Percentiles rank a stretch among this genome's conserved stretches.
Conservation (phyloP, 2,113 vertebrate genomes). For the Pomatorhinus ruficollis region DNA sequence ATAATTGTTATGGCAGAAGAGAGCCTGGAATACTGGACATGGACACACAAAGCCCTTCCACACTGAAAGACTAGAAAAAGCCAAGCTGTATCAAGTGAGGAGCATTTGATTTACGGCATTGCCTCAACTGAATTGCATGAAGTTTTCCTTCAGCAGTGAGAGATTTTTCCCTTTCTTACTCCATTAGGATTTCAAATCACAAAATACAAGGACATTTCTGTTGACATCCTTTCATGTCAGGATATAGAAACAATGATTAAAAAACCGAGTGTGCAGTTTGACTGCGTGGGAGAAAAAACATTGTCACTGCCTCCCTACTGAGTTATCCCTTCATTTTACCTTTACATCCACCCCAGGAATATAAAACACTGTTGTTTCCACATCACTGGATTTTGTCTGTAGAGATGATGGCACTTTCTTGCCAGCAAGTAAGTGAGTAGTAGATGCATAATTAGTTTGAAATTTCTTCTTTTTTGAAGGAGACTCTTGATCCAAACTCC, state of each 20-base stretch:
- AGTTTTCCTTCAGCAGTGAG: not conserved
- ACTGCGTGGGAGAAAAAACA: not conserved
- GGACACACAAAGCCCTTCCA: not conserved
- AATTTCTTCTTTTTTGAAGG: conserved; percentile 96
- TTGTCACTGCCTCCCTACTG: not conserved
- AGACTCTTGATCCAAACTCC: conserved; percentile 95
- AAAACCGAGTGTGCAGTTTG: not conserved
- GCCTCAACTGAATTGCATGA: not conserved
- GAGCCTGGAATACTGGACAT: not conserved
- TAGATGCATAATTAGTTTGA: conserved; percentile 89
- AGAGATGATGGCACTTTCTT: conserved; percentile 94
- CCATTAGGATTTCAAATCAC: not conserved
- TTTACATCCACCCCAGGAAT: conserved; percentile 99
- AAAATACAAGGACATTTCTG: not conserved
- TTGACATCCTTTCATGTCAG: not conserved
- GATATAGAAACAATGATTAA: not conserved
- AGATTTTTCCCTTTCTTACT: not conserved
- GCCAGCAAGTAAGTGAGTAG: conserved; percentile 87
- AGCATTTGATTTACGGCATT: not conserved
- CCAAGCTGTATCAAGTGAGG: not conserved
- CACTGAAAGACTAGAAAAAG: accelerated
- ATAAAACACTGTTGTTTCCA: conserved; percentile 97
- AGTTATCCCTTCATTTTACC: conserved; percentile 70
- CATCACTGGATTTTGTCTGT: conserved; percentile 91
- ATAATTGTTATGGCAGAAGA: not conserved